A percentile compares a stretch with the other conserved stretches of the same genome.
These are phyloP conservation scores for Seison nebaliae DNA, from an alignment of 1,140 invertebrate genomes.

Conservation along the genomic window DNA sequence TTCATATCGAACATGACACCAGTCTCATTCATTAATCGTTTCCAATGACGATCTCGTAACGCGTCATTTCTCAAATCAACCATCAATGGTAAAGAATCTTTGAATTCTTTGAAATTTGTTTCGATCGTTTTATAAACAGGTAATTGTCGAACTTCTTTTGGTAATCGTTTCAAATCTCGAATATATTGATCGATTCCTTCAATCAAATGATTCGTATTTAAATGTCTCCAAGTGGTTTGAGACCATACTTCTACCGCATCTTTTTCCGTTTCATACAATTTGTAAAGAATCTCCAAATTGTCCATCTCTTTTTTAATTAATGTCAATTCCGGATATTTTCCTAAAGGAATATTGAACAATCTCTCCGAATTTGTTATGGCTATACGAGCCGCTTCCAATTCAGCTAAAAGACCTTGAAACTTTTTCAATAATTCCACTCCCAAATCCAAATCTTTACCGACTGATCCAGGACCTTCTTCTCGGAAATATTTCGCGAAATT, in stretches of 20 bases:
- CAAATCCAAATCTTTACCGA: slow-evolving; percentile 12
- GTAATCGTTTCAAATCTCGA: slow-evolving; percentile 42
- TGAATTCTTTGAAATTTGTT: slow-evolving; percentile 56
- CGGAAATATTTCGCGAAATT: slow-evolving; percentile 7
- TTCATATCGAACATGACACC: slow-evolving; percentile 54
- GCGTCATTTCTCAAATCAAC: slow-evolving; percentile 66
- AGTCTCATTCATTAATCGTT: slow-evolving; percentile 55
- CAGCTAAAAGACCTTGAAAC: slow-evolving; percentile 39
- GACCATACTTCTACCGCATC: slow-evolving; percentile 46
- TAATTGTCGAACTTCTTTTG: slow-evolving; percentile 33
- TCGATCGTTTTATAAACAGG: slow-evolving; percentile 41
- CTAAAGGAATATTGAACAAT: slow-evolving; percentile 51
- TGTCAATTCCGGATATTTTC: slow-evolving; percentile 47
- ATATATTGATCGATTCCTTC: slow-evolving; percentile 59
- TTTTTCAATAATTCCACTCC: slow-evolving; percentile 31
- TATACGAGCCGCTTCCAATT: slow-evolving; percentile 38
- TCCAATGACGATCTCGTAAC: slow-evolving; percentile 54
- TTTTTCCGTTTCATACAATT: slow-evolving; percentile 48
- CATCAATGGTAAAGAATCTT: slow-evolving; percentile 55
- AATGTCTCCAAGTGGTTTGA: slow-evolving; percentile 53
- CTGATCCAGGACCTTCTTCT: slow-evolving; percentile 1
- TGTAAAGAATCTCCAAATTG: slow-evolving; percentile 43
- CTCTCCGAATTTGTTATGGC: slow-evolving; percentile 49
- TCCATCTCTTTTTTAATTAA: slow-evolving; percentile 43
- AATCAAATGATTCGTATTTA: slow-evolving; percentile 49